These are phyloP conservation scores for Chelon labrosus DNA, from an alignment of 2,797 vertebrate species.

Conservation along the genomic window DNA sequence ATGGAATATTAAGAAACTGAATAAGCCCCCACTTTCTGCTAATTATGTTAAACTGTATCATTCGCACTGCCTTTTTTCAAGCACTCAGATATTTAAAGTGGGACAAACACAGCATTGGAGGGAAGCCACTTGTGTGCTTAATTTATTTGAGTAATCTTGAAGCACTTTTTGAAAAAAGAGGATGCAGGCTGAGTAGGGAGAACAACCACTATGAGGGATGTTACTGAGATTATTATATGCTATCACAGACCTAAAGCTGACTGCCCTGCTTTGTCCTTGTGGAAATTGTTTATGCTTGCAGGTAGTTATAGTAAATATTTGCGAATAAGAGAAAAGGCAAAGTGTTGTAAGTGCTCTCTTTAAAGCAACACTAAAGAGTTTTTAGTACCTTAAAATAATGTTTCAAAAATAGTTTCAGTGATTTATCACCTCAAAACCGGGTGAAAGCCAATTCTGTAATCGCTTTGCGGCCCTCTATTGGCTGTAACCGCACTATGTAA, in stretches of 20 bases:
- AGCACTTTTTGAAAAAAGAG: slow-evolving; percentile 9
- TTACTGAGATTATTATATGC: slow-evolving; percentile 30
- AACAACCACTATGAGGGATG: background rate
- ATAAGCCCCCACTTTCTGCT: background rate
- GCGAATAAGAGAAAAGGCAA: background rate
- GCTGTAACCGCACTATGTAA: no score
- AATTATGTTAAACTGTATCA: slow-evolving; percentile 1
- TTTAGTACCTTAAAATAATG: no score
- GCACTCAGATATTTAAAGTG: slow-evolving; percentile 26
- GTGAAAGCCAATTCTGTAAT: no score
- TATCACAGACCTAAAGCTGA: slow-evolving; percentile 17
- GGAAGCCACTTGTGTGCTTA: slow-evolving; percentile 32
- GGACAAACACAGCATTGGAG: slow-evolving; percentile 26
- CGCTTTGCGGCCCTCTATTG: no score
- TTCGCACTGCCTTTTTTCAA: slow-evolving; percentile 10
- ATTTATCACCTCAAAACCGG: no score
- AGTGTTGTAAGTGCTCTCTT: background rate
- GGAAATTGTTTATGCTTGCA: slow-evolving; percentile 18
- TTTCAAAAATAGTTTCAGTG: no score
- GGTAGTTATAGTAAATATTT: no score
- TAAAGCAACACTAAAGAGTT: slow-evolving; percentile 10
- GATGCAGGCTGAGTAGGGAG: background rate
- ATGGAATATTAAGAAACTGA: background rate
- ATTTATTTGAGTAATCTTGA: slow-evolving; percentile 29
- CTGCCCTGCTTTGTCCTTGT: slow-evolving; percentile 18